These are phyloP conservation scores for Biston stratarius DNA, from an alignment of 2,888 invertebrate species.

Conservation along the genomic window DNA sequence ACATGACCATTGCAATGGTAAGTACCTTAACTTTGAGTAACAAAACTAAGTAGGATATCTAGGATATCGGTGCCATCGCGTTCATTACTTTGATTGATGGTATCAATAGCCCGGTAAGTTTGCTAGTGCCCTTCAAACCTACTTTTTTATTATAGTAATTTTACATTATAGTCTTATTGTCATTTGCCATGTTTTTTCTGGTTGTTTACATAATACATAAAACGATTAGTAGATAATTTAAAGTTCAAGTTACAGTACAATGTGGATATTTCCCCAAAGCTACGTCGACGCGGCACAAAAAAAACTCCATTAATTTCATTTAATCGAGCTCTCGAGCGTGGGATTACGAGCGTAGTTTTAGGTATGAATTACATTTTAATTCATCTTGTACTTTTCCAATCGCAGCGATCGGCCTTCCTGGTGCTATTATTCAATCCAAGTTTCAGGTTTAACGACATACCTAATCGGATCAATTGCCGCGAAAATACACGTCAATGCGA, in stretches of 20 bases:
- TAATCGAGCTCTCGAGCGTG: conserved; percentile 76
- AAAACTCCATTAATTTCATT: conserved; percentile 75
- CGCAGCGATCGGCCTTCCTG: conserved; percentile 59
- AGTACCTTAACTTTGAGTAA: no score
- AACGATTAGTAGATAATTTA: conserved; percentile 6
- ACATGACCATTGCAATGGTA: no score
- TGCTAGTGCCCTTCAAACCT: no score
- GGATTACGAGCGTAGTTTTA: conserved; percentile 75
- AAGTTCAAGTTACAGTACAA: conserved; percentile 12
- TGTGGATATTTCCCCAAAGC: conserved; percentile 42
- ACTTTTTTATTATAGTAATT: background rate
- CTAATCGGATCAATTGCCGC: conserved; percentile 64
- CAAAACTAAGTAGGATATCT: no score
- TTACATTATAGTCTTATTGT: background rate
- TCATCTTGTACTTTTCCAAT: conserved; percentile 75
- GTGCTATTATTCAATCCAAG: conserved; percentile 15
- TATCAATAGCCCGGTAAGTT: no score
- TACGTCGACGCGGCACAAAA: conserved; percentile 50
- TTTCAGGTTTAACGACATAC: conserved; percentile 62
- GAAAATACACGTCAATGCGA: conserved; percentile 35
- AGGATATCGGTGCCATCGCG: no score
- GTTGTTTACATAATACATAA: no score
- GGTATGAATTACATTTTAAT: conserved; percentile 77
- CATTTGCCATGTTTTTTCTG: no score
- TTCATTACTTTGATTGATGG: no score